Percentiles rank a stretch among this genome's conserved stretches.
Evolutionary conservation across 2,888 invertebrate genomes (phyloP).

Genomic region (Pyrrhia umbra): DNA sequence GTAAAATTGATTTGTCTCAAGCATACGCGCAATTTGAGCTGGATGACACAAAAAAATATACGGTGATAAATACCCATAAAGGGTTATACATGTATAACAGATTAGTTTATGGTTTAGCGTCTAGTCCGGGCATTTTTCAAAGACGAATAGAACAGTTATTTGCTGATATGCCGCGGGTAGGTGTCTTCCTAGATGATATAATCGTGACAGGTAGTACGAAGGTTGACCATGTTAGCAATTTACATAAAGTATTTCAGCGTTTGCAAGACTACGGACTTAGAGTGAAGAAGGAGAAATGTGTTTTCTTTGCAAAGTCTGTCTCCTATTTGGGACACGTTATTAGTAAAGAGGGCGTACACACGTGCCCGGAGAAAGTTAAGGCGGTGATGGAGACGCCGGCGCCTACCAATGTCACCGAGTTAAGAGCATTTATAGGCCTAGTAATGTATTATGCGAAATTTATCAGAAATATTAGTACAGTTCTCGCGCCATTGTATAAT

Average conservation of each 20-base stretch:
- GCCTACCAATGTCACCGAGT: slow-evolving; percentile 48
- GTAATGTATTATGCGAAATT: slow-evolving; percentile 56
- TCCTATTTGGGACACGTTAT: slow-evolving; percentile 34
- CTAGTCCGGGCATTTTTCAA: too few species aligned
- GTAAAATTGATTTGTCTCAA: too few species aligned
- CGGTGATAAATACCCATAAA: too few species aligned
- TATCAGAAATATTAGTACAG: slow-evolving; percentile 30
- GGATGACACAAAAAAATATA: too few species aligned
- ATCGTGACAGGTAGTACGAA: slow-evolving; percentile 16
- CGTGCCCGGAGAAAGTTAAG: slow-evolving; percentile 48
- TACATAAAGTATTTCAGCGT: slow-evolving; percentile 34
- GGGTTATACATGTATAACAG: too few species aligned
- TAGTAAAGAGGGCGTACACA: slow-evolving; percentile 54
- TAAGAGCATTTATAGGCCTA: slow-evolving; percentile 52
- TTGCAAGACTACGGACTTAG: slow-evolving; percentile 23
- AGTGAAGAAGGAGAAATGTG: slow-evolving; percentile 14
- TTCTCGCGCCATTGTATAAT: slow-evolving; percentile 11
- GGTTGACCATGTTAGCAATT: slow-evolving; percentile 22
- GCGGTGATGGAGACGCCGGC: slow-evolving; percentile 38
- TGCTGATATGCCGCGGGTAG: slow-evolving; percentile 40
- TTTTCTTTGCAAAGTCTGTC: not conserved
- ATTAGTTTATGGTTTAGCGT: too few species aligned
- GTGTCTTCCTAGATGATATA: slow-evolving; percentile 50
- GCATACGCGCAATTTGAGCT: too few species aligned
- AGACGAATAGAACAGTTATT: too few species aligned